phyloP scores from a whole-genome alignment of 1,140 invertebrate genomes.

The Zaprionus lachaisei region DNA sequence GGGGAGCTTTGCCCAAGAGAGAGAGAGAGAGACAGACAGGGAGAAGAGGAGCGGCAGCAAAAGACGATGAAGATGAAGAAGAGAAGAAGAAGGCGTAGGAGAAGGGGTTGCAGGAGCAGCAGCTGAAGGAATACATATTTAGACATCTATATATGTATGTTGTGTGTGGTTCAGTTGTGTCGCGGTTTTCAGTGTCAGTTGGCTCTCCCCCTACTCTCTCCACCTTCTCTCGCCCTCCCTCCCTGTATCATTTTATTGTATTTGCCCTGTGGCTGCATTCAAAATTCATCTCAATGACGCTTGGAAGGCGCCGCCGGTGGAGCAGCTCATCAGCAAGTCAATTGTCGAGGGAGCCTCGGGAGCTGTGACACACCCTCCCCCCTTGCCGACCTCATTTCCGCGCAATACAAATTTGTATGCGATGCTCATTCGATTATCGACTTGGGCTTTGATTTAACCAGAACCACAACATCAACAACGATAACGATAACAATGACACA shows the following conservation, averaged over 20 bases:
- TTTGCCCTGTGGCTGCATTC: slow-evolving; percentile 68
- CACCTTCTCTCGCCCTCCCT: not conserved
- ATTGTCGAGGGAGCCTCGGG: slow-evolving; percentile 55
- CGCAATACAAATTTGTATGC: slow-evolving; percentile 62
- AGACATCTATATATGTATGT: slow-evolving; percentile 5
- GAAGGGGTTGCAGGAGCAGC: not conserved
- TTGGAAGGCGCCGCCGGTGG: slow-evolving; percentile 45
- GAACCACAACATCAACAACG: slow-evolving; percentile 21
- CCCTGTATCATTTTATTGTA: slow-evolving; percentile 62
- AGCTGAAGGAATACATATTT: not conserved
- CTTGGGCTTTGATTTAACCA: slow-evolving; percentile 50
- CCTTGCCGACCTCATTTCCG: slow-evolving; percentile 17
- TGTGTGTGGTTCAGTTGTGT: slow-evolving; percentile 30
- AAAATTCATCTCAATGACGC: slow-evolving; percentile 61
- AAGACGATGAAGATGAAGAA: slow-evolving; percentile 34
- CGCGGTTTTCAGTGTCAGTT: slow-evolving; percentile 6
- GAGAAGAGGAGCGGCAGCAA: slow-evolving; percentile 21
- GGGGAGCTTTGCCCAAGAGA: slow-evolving; percentile 49
- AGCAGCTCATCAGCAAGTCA: slow-evolving; percentile 78
- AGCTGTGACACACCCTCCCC: not conserved
- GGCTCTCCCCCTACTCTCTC: not conserved
- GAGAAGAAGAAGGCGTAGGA: not conserved
- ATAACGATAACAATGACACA: not conserved
- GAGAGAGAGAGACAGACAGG: not conserved
- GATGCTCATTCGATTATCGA: slow-evolving; percentile 64